These are phyloP conservation scores for Drosophila prostipennis DNA, from an alignment of 2,888 invertebrate genomes.

Conservation along the genomic window DNA sequence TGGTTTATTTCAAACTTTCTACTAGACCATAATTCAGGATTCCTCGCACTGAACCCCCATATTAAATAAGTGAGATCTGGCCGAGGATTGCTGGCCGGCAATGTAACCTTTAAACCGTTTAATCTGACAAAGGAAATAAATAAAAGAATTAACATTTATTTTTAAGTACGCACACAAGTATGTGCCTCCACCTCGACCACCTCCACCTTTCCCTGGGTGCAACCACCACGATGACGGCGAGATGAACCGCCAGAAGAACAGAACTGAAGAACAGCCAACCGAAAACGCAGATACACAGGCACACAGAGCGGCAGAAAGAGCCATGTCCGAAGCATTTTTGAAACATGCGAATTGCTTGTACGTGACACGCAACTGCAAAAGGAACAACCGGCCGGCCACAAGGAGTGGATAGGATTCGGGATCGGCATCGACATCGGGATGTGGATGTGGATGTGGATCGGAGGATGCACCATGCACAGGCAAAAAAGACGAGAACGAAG, in stretches of 20 bases:
- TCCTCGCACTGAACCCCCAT: slow-evolving; percentile 13
- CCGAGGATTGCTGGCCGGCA: slow-evolving; percentile 1
- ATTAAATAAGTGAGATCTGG: slow-evolving; percentile 36
- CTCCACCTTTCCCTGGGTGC: background rate
- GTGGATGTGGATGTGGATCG: slow-evolving; percentile 11
- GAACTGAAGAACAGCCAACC: slow-evolving; percentile 48
- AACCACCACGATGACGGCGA: slow-evolving; percentile 61
- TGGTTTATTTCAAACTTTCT: background rate
- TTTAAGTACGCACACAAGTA: slow-evolving; percentile 74
- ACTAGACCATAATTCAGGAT: slow-evolving; percentile 30
- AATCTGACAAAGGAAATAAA: slow-evolving; percentile 80
- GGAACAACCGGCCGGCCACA: slow-evolving; percentile 44
- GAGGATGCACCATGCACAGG: slow-evolving; percentile 40
- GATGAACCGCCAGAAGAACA: slow-evolving; percentile 62
- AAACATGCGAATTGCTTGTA: slow-evolving; percentile 84
- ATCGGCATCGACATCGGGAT: slow-evolving; percentile 15
- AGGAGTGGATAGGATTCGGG: slow-evolving; percentile 42
- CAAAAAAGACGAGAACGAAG: slow-evolving; percentile 49
- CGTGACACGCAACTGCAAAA: slow-evolving; percentile 82
- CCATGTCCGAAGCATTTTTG: slow-evolving; percentile 81
- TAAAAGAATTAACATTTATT: slow-evolving; percentile 80
- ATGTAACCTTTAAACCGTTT: slow-evolving; percentile 77
- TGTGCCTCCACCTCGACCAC: slow-evolving; percentile 36
- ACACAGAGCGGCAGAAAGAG: slow-evolving; percentile 53
- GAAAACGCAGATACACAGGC: slow-evolving; percentile 17